phyloP scores from a whole-genome alignment of 2,113 vertebrate species.

The Okapia johnstoni region DNA sequence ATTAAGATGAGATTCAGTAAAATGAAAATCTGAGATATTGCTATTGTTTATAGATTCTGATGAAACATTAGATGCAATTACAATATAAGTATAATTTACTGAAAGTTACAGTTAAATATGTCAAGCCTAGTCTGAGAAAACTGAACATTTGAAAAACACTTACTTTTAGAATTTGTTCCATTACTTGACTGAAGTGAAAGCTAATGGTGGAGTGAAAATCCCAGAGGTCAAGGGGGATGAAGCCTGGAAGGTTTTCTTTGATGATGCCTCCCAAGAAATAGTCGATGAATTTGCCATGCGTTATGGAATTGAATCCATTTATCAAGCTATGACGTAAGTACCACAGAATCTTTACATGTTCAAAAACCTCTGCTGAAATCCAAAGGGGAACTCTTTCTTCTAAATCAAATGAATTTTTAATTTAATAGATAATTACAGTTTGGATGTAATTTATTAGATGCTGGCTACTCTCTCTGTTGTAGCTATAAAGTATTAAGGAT shows the following conservation, averaged over 20 bases:
- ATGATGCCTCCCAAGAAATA: slow-evolving; percentile 95
- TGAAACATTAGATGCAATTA: neutral
- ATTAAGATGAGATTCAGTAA: neutral
- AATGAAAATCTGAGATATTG: neutral
- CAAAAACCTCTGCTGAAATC: neutral
- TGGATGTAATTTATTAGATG: neutral
- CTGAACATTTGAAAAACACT: slow-evolving; percentile 50
- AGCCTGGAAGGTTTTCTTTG: slow-evolving; percentile 98
- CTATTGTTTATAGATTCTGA: neutral
- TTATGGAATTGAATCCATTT: slow-evolving; percentile 97
- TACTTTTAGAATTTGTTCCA: slow-evolving; percentile 93
- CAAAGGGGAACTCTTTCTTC: neutral
- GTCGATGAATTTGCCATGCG: slow-evolving; percentile 99
- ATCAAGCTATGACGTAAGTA: slow-evolving; percentile 99
- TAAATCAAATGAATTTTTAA: neutral
- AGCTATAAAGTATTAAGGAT: neutral
- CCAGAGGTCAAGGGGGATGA: slow-evolving; percentile 95
- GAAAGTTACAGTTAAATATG: neutral
- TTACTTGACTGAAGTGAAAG: slow-evolving; percentile 94
- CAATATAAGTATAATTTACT: neutral
- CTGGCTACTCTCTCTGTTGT: neutral
- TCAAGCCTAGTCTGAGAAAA: neutral
- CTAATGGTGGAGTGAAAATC: slow-evolving; percentile 91
- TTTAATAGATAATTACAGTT: neutral
- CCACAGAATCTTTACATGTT: neutral